Conservation (phyloP, 2,113 vertebrate species). For the Desmodus rotundus region DNA sequence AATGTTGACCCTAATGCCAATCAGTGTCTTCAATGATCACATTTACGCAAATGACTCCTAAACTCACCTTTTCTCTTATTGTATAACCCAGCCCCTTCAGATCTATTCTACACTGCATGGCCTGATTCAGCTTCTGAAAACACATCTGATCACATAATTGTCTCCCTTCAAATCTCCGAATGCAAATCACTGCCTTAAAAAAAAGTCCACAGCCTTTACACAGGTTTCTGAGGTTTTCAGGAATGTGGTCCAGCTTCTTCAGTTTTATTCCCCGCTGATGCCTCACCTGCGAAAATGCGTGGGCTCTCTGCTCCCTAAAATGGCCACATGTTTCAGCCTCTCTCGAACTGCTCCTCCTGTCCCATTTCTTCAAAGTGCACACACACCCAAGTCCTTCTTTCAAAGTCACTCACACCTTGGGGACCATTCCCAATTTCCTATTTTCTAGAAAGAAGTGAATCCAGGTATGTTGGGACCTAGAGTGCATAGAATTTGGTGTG, state of each 20-base stretch:
- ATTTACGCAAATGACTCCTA: not conserved
- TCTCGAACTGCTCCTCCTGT: not conserved
- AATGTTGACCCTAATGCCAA: not conserved
- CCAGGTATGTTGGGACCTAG: not conserved
- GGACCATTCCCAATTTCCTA: not conserved
- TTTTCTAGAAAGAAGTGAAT: not conserved
- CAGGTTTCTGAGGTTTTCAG: not conserved
- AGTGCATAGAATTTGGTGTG: not conserved
- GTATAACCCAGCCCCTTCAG: not conserved
- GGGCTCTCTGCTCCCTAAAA: not conserved
- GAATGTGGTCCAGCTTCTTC: not conserved
- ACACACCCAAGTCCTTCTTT: not conserved
- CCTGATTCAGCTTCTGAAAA: not conserved
- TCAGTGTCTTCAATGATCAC: not conserved
- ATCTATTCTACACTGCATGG: not conserved
- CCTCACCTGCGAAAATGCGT: not conserved
- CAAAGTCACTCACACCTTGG: not conserved
- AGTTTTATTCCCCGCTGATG: not conserved
- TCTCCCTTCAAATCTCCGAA: not conserved
- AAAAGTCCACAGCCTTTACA: not conserved
- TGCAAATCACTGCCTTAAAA: not conserved
- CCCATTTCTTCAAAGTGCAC: not conserved
- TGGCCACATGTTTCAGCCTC: not conserved
- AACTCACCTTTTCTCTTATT: not conserved
- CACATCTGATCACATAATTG: not conserved